Evolutionary conservation across 2,888 invertebrate species (phyloP).

Genomic region (Noctua janthe): DNA sequence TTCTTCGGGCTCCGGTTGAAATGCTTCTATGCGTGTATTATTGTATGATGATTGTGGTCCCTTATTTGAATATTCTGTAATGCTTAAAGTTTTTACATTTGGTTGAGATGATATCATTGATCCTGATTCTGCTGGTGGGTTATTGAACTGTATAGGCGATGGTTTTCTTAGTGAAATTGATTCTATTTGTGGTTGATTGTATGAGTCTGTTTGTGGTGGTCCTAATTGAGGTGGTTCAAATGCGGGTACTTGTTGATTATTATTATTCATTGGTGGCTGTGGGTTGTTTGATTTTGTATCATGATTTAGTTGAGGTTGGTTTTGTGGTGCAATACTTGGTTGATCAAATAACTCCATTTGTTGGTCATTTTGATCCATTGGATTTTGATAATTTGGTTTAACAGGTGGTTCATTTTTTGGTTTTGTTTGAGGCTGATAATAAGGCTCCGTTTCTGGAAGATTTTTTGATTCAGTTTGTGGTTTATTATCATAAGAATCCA

Average conservation of each 20-base stretch:
- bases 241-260: conserved; percentile 2
- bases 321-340: conserved; percentile 6
- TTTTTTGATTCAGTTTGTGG: conserved; percentile 3
- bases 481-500: conserved; percentile 10
- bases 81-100: conserved; percentile 5
- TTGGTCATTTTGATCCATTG: not conserved
- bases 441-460: conserved; percentile 1
- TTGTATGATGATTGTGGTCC: not conserved
- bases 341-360: conserved; percentile 14
- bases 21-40: conserved; percentile 14
- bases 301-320: conserved; percentile 8
- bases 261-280: not conserved
- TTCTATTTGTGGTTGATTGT: conserved; percentile 4
- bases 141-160: not conserved
- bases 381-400: conserved; percentile 5
- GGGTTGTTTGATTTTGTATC: conserved; percentile 1
- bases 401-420: not conserved
- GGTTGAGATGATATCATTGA: not conserved
- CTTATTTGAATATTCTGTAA: conserved; percentile 19
- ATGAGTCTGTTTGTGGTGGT: not conserved
- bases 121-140: not conserved
- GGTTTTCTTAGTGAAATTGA: not conserved
- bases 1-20: conserved; percentile 2
- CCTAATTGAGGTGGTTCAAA: not conserved
- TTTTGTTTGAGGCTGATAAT: conserved; percentile 18